A percentile compares a stretch with the other conserved stretches of the same genome.
Evolutionary conservation across 2,113 vertebrate genomes (phyloP).

Genomic region (Channa maculata): DNA sequence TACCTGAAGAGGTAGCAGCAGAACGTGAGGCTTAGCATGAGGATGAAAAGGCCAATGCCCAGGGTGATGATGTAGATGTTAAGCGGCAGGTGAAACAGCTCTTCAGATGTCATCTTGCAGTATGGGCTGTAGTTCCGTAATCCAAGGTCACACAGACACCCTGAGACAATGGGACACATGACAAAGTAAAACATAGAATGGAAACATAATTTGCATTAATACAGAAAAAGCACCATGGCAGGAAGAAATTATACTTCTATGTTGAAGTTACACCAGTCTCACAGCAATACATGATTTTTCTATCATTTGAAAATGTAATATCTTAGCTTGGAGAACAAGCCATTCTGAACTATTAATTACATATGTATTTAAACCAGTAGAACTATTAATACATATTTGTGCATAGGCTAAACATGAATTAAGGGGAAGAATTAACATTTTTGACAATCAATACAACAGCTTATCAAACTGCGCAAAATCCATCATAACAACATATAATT

Average conservation of each 20-base stretch:
- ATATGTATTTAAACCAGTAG: not conserved
- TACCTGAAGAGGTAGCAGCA: slow-evolving; percentile 87
- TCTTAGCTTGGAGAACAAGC: too few relatives aligned
- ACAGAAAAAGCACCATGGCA: too few relatives aligned
- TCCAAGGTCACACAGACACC: slow-evolving; percentile 66
- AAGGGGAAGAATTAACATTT: not conserved
- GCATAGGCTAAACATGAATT: not conserved
- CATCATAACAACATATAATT: not conserved
- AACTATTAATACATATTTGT: not conserved
- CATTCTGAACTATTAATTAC: too few relatives aligned
- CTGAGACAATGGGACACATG: slow-evolving; percentile 46
- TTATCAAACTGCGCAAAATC: not conserved
- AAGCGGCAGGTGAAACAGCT: slow-evolving; percentile 76
- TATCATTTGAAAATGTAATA: too few relatives aligned
- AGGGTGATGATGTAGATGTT: slow-evolving; percentile 83
- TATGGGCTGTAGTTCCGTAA: slow-evolving; percentile 37
- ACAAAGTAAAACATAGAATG: not conserved
- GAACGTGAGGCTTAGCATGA: slow-evolving; percentile 84
- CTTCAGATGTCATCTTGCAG: slow-evolving; percentile 77
- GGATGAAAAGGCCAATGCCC: slow-evolving; percentile 83
- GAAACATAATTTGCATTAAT: too few relatives aligned
- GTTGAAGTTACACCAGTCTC: too few relatives aligned
- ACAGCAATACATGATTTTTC: too few relatives aligned
- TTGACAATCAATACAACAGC: not conserved
- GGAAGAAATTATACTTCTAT: too few relatives aligned